These are phyloP conservation scores for Trogon surrucura DNA, from an alignment of 2,113 vertebrate genomes.

Conservation along the genomic window DNA sequence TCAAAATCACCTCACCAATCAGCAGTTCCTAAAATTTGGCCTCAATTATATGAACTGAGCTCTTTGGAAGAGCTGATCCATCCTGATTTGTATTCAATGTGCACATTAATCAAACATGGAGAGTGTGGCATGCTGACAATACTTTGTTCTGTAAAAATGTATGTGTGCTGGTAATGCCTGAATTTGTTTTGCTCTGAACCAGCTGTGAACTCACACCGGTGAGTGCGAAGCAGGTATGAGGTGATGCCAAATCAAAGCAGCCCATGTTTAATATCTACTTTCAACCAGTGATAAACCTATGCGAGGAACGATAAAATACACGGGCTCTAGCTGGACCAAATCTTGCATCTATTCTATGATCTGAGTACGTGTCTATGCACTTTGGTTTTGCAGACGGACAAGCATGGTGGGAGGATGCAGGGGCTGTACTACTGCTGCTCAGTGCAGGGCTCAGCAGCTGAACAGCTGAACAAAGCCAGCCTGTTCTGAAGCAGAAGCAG, in stretches of 20 bases:
- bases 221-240: not conserved
- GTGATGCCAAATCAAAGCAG: not conserved
- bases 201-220: not conserved
- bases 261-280: not conserved
- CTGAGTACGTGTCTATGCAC: accelerated
- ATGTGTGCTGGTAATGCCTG: constrained; percentile 18
- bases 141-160: constrained; percentile 29
- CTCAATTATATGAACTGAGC: not conserved
- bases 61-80: not conserved
- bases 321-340: not conserved
- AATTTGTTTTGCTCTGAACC: constrained; percentile 17
- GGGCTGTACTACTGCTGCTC: not conserved
- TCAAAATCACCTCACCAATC: constrained; percentile 50
- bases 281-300: not conserved
- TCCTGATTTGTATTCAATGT: constrained; percentile 7
- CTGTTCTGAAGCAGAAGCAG: not conserved
- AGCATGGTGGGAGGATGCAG: not conserved
- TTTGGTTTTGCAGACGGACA: not conserved
- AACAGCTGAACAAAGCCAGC: constrained; percentile 13
- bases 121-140: constrained; percentile 34
- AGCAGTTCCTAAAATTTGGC: constrained; percentile 35
- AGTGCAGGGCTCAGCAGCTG: not conserved
- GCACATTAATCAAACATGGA: constrained; percentile 47
- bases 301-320: not conserved
- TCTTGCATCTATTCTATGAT: too few relatives aligned